Evolutionary conservation across 2,888 invertebrate species (phyloP), one percentile per base, ranked within the genome.

Genomic region (Seira sanloemensis): DNA sequence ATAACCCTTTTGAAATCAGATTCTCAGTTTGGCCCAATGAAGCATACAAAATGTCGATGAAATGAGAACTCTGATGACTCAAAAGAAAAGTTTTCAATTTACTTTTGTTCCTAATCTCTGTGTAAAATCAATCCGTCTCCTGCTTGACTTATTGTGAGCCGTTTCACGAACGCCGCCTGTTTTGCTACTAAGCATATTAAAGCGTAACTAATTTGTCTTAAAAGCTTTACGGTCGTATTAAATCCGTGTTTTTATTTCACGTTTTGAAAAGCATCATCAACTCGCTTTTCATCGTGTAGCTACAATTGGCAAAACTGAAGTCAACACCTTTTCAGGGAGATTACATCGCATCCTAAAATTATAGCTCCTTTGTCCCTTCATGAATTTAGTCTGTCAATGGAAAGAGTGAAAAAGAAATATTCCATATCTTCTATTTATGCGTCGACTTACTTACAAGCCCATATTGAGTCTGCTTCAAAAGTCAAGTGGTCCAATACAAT

Each of bases 291-390:
- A 37, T 7, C 37, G 37, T 7, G 4, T 4, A 37, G 12, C 27
- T 25, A 62, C 62, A 78, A 78, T 66, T 79, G 50, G 66, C 72
- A 85, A 37, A 87, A 77, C 79, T 84, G 84, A 84, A 84, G 78
- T 86, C 87, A 87, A 86, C 87, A 87, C 87, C 80, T 87, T 83
- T 82, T 73, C 78, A 37, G 37, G n/a, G n/a, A 72, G 76, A 83
- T 75, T 46, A 58, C 58, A 75, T 75, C 66, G 27, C 1, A 0
- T 21, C n/a, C 21, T 0, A 12, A n/a, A 54, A 73, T 24, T n/a
- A 73, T 4, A 37, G 37, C 37, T 12, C 37, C 12, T 37, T 37
- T 37, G 4, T 4, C 12, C 37, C 37, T 37, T 37, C 5, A 7
- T 37, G 37, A 37, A 58, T 4, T 27, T 2, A 68, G 16, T 21